Conservation (phyloP, 2,113 vertebrate genomes). For the Alaudala cheleensis region DNA sequence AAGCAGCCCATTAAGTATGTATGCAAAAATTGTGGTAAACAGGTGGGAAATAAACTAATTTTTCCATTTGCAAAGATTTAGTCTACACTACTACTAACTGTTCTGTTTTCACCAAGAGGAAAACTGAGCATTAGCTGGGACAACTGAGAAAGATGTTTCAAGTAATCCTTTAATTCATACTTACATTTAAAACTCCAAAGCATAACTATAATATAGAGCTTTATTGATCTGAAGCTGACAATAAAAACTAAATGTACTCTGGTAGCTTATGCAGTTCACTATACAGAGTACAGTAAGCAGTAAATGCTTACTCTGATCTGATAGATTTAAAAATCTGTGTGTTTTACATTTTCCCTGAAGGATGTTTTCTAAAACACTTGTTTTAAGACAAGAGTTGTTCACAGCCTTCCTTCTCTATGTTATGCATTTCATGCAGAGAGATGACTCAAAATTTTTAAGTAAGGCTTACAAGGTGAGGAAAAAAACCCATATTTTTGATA, state of each 20-base stretch:
- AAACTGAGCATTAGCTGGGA: neutral
- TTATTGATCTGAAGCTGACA: conserved; percentile 12
- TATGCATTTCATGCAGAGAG: neutral
- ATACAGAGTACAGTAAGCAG: neutral
- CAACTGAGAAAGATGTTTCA: neutral
- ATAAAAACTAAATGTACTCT: neutral
- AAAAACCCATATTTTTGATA: rapidly evolving
- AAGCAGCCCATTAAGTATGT: neutral
- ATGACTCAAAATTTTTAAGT: neutral
- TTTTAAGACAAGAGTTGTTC: neutral
- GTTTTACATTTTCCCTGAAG: neutral
- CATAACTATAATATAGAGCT: neutral
- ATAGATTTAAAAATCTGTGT: neutral
- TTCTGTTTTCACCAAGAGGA: neutral
- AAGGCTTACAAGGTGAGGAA: neutral
- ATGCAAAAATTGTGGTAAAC: neutral
- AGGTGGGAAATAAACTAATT: neutral
- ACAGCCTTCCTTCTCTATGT: neutral
- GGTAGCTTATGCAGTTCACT: neutral
- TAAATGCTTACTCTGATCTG: neutral
- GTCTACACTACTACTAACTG: neutral
- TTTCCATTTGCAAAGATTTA: neutral
- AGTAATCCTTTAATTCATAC: neutral
- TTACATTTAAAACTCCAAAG: neutral
- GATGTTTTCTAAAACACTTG: neutral